These are phyloP conservation scores for Epinephelus malabaricus DNA, from an alignment of 2,797 vertebrate species.

Conservation along the genomic window DNA sequence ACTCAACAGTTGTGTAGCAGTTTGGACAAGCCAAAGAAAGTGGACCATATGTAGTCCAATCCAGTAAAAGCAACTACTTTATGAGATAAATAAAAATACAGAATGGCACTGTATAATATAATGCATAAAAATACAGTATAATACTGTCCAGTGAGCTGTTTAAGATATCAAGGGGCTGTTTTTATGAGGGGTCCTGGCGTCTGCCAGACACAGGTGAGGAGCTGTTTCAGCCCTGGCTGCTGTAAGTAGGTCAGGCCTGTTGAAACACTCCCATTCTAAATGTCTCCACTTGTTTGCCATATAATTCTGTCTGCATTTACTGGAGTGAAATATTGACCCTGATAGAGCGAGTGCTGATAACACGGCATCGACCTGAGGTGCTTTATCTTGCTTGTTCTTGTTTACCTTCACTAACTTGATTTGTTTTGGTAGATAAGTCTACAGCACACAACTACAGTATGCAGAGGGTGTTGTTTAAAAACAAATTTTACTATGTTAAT, in stretches of 20 bases:
- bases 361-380: conserved; percentile 24
- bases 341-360: conserved; percentile 61
- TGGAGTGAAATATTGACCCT: conserved; percentile 64
- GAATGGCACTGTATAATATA: conserved; percentile 10
- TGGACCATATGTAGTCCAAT: conserved; percentile 10
- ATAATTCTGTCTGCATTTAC: conserved; percentile 60
- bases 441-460: not conserved
- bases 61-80: conserved; percentile 37
- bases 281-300: conserved; percentile 72
- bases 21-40: conserved; percentile 30
- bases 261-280: conserved; percentile 74
- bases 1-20: conserved; percentile 29
- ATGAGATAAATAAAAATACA: conserved; percentile 45
- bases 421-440: conserved; percentile 18
- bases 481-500: not conserved
- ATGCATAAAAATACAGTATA: conserved; percentile 1
- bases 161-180: conserved; percentile 53
- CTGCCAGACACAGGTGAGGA: conserved; percentile 77
- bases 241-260: conserved; percentile 83
- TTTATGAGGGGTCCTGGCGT: conserved; percentile 65
- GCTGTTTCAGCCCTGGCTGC: conserved; percentile 63
- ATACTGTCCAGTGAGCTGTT: conserved; percentile 51
- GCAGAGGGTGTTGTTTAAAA: not conserved
- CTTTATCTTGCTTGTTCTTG: conserved; percentile 54
- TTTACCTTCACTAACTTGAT: conserved; percentile 54